Evolutionary conservation across 2,888 invertebrate genomes (phyloP).

Genomic region (Alviniconcha strummeri): DNA sequence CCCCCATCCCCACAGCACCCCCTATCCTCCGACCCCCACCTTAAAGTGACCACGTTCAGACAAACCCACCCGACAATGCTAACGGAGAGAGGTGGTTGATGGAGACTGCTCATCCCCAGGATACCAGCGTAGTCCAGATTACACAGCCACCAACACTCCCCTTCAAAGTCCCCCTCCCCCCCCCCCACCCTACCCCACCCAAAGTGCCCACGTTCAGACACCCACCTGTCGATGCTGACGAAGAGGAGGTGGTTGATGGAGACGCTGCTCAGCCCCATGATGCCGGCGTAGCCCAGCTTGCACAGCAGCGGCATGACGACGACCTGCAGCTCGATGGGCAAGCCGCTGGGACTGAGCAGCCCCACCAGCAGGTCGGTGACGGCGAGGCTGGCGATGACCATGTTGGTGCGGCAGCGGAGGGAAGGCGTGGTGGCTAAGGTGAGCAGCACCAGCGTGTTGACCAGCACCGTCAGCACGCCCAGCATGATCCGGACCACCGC

Average conservation of each 20-base stretch:
- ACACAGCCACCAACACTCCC: too few relatives aligned
- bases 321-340: constrained; percentile 28
- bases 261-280: constrained; percentile 26
- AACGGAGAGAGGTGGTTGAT: too few relatives aligned
- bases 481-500: constrained; percentile 16
- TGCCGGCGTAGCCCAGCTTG: constrained; percentile 20
- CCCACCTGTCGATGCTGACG: constrained; percentile 33
- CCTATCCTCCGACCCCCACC: too few relatives aligned
- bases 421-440: constrained; percentile 13
- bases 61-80: too few relatives aligned
- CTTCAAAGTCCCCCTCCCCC: too few relatives aligned
- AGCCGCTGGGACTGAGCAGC: constrained; percentile 11
- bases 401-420: constrained; percentile 25
- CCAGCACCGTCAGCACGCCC: constrained; percentile 16
- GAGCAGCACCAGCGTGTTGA: constrained; percentile 28
- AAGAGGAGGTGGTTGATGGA: constrained; percentile 36
- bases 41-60: too few relatives aligned
- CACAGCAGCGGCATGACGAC: constrained; percentile 13
- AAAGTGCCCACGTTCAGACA: background rate
- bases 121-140: too few relatives aligned
- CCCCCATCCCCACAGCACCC: too few relatives aligned
- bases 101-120: too few relatives aligned
- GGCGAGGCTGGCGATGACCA: constrained; percentile 35
- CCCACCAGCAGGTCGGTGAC: constrained; percentile 32
- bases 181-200: too few relatives aligned